Conservation (phyloP, 2,888 invertebrate species). For the Lumbricus terrestris region DNA sequence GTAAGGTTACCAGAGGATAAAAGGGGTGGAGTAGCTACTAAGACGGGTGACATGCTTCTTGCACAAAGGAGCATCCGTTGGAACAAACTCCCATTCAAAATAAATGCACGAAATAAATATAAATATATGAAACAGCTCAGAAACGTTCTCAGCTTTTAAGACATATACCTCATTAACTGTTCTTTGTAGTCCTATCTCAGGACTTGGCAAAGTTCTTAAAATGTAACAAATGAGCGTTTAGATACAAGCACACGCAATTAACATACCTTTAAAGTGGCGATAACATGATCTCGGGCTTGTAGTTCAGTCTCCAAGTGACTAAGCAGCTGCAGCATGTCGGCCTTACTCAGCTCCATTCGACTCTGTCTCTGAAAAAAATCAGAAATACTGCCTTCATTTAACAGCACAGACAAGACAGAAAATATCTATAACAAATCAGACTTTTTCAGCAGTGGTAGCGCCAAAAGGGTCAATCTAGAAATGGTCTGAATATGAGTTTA, state of each 20-base stretch:
- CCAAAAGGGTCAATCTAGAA: too few species aligned
- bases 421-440: too few species aligned
- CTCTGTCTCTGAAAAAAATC: constrained; percentile 51
- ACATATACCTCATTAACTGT: background rate
- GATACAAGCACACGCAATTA: background rate
- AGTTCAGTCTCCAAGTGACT: constrained; percentile 84
- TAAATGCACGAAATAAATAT: too few species aligned
- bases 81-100: background rate
- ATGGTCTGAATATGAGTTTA: too few species aligned
- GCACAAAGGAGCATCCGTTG: background rate
- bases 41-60: too few species aligned
- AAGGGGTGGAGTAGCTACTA: too few species aligned
- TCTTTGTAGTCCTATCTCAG: background rate
- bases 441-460: too few species aligned
- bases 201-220: background rate
- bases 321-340: constrained; percentile 76
- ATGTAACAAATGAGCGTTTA: background rate
- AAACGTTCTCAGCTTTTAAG: background rate
- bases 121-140: background rate
- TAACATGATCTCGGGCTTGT: constrained; percentile 81
- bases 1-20: too few species aligned
- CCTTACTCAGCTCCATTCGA: constrained; percentile 70
- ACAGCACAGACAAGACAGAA: background rate
- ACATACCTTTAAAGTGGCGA: constrained; percentile 75
- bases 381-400: too few species aligned